phyloP scores from a whole-genome alignment of 2,797 vertebrate genomes.

The Gymnoscopelus microlampas region DNA sequence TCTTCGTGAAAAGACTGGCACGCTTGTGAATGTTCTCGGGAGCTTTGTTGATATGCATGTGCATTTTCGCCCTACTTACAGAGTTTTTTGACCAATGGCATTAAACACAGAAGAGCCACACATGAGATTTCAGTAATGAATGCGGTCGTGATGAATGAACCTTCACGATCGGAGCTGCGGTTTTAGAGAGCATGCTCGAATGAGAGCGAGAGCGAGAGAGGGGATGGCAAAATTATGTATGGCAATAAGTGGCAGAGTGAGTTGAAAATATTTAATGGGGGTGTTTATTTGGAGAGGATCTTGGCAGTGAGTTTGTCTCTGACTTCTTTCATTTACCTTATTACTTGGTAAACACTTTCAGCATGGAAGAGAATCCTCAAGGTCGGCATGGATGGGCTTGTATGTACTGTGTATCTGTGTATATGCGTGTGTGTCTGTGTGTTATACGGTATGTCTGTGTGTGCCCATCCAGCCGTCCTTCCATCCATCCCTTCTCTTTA shows the following conservation, averaged over 20 bases:
- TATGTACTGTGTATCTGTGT: slow-evolving; percentile 28
- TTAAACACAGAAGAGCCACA: slow-evolving; percentile 43
- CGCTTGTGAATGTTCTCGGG: slow-evolving; percentile 18
- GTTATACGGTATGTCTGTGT: not conserved
- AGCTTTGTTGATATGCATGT: slow-evolving; percentile 41
- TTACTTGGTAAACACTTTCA: slow-evolving; percentile 68
- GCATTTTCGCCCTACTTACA: slow-evolving; percentile 33
- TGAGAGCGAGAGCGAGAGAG: slow-evolving; percentile 13
- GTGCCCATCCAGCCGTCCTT: no score
- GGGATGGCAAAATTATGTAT: slow-evolving; percentile 45
- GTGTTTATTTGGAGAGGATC: slow-evolving; percentile 65
- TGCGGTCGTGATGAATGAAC: slow-evolving; percentile 49
- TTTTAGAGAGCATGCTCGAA: slow-evolving; percentile 22
- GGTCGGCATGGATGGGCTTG: slow-evolving; percentile 38
- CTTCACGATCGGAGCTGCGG: slow-evolving; percentile 35
- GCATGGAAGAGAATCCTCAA: slow-evolving; percentile 59
- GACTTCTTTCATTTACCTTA: slow-evolving; percentile 65
- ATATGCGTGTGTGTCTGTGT: slow-evolving; percentile 27
- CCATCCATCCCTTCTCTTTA: not conserved
- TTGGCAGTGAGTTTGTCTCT: slow-evolving; percentile 53
- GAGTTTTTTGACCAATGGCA: slow-evolving; percentile 30
- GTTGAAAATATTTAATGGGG: slow-evolving; percentile 61
- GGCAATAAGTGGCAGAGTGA: slow-evolving; percentile 52
- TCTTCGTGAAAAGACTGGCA: not conserved
- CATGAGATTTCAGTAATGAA: slow-evolving; percentile 26